Evolutionary conservation across 2,113 vertebrate genomes (phyloP), one percentile per base, ranked within the genome.

Genomic region (Pygoscelis adeliae): DNA sequence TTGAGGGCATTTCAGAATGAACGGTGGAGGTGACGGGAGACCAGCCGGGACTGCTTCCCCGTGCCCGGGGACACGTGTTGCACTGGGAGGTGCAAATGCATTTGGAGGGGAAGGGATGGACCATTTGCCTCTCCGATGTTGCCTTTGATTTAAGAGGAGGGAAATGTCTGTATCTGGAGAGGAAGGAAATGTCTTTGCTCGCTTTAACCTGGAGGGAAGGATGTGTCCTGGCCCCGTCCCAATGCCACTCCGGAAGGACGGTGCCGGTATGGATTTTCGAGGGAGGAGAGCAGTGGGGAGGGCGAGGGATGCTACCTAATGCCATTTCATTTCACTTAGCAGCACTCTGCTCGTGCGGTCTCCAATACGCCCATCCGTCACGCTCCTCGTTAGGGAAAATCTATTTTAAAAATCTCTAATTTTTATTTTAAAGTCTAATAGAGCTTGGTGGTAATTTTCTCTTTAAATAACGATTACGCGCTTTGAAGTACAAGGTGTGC

Each of bases 361-460:
- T 79, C 89, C 92, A 6, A 14, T 10, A 18, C 5, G 3, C 81
- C 46, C 94, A 97, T 97, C 91, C 16, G n/a, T 97, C 96, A 97
- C 63, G 6, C 82, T 96, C 94, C 97, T 97, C 87, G 67, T 97
- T 97, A 96, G 97, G 91, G 94, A 96, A 97, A 97, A 97, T 97
- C 97, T 22, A 97, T 97, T 82, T 72, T 6, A 40, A 87, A 96
- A 96, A 93, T 89, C 97, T 96, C 95, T 94, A 20, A 86, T 96
- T 97, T 97, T 97, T 97, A 90, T 97, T 97, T 96, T 90, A 80
- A 96, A 95, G 81, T 83, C 95, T 93, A 85, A 95, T 50, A 83
- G 95, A 94, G 58, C 87, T 47, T 2, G 0, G 61, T 66, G 95
- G 87, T 96, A 70, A 97, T 97, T 96, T 96, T 91, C 84, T 58